Conservation (phyloP, 2,113 vertebrate species). For the Gobiocypris rarus region DNA sequence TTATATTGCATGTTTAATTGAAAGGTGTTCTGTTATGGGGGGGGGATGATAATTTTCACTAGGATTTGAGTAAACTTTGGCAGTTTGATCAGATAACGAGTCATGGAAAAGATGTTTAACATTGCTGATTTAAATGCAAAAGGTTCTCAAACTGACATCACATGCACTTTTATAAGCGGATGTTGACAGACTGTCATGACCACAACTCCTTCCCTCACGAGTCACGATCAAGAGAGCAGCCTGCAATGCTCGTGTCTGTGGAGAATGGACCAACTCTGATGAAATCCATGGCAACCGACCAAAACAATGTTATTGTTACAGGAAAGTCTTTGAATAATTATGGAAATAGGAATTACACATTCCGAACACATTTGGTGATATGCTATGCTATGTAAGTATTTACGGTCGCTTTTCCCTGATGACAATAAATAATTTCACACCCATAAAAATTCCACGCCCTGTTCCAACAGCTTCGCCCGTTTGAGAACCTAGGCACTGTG, state of each 20-base stretch:
- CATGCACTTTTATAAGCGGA: neutral
- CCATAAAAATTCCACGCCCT: neutral
- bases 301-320: constrained; percentile 10
- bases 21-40: neutral
- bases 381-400: neutral
- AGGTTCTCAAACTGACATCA: constrained; percentile 4
- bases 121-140: neutral
- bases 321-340: constrained; percentile 15
- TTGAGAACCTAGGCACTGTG: neutral
- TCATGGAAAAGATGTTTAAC: neutral
- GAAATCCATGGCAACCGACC: constrained; percentile 11
- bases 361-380: constrained; percentile 1
- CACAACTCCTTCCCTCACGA: neutral
- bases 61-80: neutral
- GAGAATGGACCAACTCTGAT: constrained; percentile 20
- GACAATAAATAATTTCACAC: constrained; percentile 22
- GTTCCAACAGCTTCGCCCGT: neutral
- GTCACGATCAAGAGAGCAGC: constrained; percentile 5
- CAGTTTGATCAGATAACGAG: neutral
- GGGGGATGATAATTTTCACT: no score
- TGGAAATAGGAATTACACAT: neutral
- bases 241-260: neutral
- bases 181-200: neutral
- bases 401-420: neutral
- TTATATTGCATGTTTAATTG: neutral